These are phyloP conservation scores for Limnothrissa miodon DNA, from an alignment of 2,113 vertebrate species.

Conservation along the genomic window DNA sequence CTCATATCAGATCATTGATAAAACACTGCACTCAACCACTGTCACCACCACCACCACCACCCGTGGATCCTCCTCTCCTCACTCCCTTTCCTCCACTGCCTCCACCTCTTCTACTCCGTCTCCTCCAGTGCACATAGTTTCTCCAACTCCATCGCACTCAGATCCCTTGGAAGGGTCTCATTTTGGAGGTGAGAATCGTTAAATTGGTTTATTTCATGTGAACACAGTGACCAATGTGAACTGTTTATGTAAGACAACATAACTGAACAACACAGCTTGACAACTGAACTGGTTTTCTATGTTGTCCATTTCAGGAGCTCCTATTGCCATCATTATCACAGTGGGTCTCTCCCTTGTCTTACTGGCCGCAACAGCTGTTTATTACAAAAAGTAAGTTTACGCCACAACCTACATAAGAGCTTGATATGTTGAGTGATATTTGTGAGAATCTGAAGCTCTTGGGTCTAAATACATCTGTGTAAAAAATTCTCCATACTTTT, in stretches of 20 bases:
- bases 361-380: constrained; percentile 33
- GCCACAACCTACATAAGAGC: neutral
- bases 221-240: neutral
- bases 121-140: neutral
- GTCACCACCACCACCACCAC: neutral
- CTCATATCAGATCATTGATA: neutral
- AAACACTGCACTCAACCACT: neutral
- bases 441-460: neutral
- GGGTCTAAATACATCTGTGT: neutral
- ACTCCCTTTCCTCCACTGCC: neutral
- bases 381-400: constrained; percentile 56
- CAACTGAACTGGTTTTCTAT: neutral
- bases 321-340: constrained; percentile 41
- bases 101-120: neutral
- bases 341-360: constrained; percentile 44
- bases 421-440: neutral
- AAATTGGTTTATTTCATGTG: neutral
- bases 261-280: no score
- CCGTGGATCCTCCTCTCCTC: neutral
- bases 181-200: neutral
- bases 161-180: neutral
- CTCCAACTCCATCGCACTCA: neutral
- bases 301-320: constrained; percentile 39
- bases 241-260: neutral
- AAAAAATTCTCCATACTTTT: no score